Evolutionary conservation across 2,797 vertebrate genomes (phyloP), one percentile per base, ranked within the genome.

Genomic region (Gymnopithys bicolor): DNA sequence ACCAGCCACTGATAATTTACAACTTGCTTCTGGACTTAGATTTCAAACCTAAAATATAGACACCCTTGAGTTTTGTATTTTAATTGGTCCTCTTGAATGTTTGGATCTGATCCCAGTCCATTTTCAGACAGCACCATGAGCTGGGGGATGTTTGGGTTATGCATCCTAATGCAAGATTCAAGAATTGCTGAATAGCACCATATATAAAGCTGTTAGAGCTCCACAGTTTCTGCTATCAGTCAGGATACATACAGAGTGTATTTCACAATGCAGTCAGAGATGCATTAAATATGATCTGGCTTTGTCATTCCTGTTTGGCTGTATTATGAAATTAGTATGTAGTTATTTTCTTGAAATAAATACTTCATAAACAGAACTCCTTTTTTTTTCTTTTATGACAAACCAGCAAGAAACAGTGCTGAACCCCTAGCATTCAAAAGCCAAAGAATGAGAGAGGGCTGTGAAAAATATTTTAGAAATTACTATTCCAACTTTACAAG

Each of bases 101-200:
- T 75, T 94, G 84, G 79, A 91, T 73, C n/a, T 10, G 55, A 84
- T 92, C 79, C 82, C 94, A 88, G 76, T 52, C 94, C 33, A 56
- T 93, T 96, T 95, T 89, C 79, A 88, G 76, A 79, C 85, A 74
- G 19, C 19, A 75, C 41, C 73, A 39, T 59, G 67, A 91, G 48
- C 73, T 78, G 27, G 41, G 37, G 41, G 33, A 63, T 91, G 59
- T 93, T 93, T 96, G 94, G 48, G 68, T 69, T 94, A 45, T 71
- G 67, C 76, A 84, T 86, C 33, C 32, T 70, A 90, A 91, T 76
- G 33, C 28, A 70, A 69, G 48, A 78, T 56, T 71, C 70, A 93
- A 66, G 84, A 75, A 7, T 23, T 83, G 28, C 43, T 90, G 60
- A 85, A 83, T 49, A 78, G 46, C 30, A 56, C 30, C 46, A 23